Conservation (phyloP, 64 coral and sea anemone genomes). For the Pocillopora verrucosa region DNA sequence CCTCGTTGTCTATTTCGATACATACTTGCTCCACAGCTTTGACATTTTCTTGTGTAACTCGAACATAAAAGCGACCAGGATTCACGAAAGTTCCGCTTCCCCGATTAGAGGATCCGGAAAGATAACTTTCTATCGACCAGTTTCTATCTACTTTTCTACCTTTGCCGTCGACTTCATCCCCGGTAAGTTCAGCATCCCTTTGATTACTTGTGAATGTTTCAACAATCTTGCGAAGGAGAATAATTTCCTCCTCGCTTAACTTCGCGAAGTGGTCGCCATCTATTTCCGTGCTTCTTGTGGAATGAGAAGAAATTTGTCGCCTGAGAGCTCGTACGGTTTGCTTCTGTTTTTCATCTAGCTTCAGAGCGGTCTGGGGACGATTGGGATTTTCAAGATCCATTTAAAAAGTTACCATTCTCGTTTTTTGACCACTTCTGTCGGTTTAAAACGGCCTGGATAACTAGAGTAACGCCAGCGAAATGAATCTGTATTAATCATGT, state of each 20-base stretch:
- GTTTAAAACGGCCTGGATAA: background rate
- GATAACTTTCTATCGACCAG: slow-evolving; percentile 36
- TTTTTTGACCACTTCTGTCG: background rate
- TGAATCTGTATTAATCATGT: too few relatives aligned
- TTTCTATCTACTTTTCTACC: background rate
- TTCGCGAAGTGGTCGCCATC: background rate
- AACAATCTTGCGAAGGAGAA: slow-evolving; percentile 4
- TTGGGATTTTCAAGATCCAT: background rate
- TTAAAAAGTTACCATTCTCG: background rate
- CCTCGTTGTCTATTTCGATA: slow-evolving; percentile 6
- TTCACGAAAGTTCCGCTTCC: slow-evolving; percentile 29
- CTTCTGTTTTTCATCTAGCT: slow-evolving; percentile 18
- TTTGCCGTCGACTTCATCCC: slow-evolving; percentile 22
- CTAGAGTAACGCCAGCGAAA: background rate
- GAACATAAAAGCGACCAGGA: slow-evolving; percentile 58
- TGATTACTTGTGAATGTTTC: background rate
- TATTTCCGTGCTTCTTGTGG: background rate
- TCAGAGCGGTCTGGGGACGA: background rate
- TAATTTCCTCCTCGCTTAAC: slow-evolving; percentile 10
- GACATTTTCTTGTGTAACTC: slow-evolving; percentile 30
- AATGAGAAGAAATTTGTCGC: slow-evolving; percentile 11
- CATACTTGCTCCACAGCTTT: slow-evolving; percentile 12
- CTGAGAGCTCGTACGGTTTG: slow-evolving; percentile 11
- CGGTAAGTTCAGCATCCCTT: background rate
- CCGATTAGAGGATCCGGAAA: background rate